Conservation (phyloP, 2,797 vertebrate genomes). For the Schizopygopsis malacanthus region DNA sequence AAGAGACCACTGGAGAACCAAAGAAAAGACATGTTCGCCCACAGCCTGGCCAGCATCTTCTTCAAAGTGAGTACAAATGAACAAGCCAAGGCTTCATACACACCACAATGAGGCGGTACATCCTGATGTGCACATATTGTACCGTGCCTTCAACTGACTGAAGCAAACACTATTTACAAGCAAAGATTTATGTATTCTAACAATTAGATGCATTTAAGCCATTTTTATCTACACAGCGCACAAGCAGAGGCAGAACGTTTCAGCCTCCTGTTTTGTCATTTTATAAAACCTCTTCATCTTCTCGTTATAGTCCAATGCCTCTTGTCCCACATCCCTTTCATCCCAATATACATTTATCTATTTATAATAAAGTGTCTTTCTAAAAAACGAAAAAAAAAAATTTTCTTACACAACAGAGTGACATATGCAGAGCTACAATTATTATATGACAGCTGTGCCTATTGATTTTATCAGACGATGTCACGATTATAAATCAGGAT, state of each 20-base stretch:
- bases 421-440: too few relatives aligned
- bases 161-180: neutral
- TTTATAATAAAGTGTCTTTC: neutral
- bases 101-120: neutral
- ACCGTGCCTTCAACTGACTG: neutral
- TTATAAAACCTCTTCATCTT: neutral
- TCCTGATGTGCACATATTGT: neutral
- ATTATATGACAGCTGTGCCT: too few relatives aligned
- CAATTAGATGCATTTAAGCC: neutral
- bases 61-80: conserved; percentile 86
- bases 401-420: too few relatives aligned
- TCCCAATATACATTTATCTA: neutral
- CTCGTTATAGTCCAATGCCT: neutral
- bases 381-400: neutral
- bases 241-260: neutral
- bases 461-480: too few relatives aligned
- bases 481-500: too few relatives aligned
- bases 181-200: neutral
- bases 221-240: neutral
- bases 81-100: neutral
- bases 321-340: neutral
- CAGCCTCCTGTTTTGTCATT: neutral
- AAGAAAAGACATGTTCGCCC: conserved; percentile 89
- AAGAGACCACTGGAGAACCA: conserved; percentile 93
- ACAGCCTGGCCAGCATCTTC: conserved; percentile 90